These are phyloP conservation scores for Drosophila kuntzei DNA, from an alignment of 2,888 invertebrate genomes.

Conservation along the genomic window DNA sequence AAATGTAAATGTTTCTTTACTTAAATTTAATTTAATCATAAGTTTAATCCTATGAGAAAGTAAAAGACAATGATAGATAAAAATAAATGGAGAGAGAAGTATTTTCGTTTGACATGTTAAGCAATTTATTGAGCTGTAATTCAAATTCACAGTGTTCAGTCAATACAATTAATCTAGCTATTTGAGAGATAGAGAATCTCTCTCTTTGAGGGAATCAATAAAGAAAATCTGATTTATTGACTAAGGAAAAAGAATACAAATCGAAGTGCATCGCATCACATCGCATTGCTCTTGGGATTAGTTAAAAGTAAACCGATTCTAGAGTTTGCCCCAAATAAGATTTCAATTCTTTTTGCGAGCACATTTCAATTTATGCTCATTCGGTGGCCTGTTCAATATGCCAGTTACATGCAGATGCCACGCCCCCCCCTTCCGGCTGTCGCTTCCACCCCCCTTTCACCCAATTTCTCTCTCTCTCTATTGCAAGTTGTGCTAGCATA, in stretches of 20 bases:
- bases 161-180: constrained; percentile 5
- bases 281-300: constrained; percentile 20
- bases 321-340: constrained; percentile 73
- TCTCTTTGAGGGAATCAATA: background rate
- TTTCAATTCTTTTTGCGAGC: constrained; percentile 53
- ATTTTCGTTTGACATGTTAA: background rate
- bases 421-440: constrained; percentile 48
- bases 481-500: constrained; percentile 63
- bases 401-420: constrained; percentile 69
- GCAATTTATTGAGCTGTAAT: constrained; percentile 9
- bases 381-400: constrained; percentile 72
- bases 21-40: background rate
- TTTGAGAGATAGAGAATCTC: too few species aligned
- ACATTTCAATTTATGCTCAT: constrained; percentile 76
- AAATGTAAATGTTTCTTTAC: background rate
- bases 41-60: background rate
- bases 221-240: constrained; percentile 17
- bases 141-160: background rate
- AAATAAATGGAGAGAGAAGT: background rate
- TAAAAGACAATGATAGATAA: background rate
- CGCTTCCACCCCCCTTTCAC: background rate
- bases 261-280: constrained; percentile 3
- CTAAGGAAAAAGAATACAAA: background rate
- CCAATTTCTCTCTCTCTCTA: background rate
- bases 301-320: constrained; percentile 40